Evolutionary conservation across 2,797 vertebrate species (phyloP).

Genomic region (Gymnothorax javanicus): DNA sequence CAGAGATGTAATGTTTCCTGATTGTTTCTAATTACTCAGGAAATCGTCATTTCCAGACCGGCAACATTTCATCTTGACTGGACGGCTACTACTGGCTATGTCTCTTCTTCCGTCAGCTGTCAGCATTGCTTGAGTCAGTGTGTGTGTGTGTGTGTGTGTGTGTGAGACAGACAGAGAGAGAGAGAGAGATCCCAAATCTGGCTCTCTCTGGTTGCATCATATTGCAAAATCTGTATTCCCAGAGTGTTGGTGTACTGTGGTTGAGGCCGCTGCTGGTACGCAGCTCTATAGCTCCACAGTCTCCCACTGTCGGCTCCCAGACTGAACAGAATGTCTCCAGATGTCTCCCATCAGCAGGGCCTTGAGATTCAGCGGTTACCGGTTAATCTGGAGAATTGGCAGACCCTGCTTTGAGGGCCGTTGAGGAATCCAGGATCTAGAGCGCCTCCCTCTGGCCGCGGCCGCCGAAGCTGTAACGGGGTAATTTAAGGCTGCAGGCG

Average conservation of each 20-base stretch:
- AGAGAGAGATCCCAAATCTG: not conserved
- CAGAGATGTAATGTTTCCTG: not conserved
- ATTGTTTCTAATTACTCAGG: not conserved
- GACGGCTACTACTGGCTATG: not conserved
- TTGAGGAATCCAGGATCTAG: not conserved
- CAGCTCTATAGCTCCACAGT: too few species aligned
- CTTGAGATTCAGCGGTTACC: too few species aligned
- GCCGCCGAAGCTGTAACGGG: too few species aligned
- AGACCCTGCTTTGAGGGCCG: not conserved
- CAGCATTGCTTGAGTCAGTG: constrained; percentile 35
- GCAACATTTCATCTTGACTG: not conserved
- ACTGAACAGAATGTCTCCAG: too few species aligned
- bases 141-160: not conserved
- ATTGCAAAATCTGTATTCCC: not conserved
- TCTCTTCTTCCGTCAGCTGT: not conserved
- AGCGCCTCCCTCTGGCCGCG: not conserved
- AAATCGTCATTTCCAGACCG: too few species aligned
- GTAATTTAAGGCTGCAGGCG: not conserved
- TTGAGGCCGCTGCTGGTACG: too few species aligned
- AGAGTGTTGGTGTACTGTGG: too few species aligned
- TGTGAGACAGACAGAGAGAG: not conserved
- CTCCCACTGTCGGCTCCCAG: too few species aligned
- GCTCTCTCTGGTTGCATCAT: not conserved
- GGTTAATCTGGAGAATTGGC: not conserved
- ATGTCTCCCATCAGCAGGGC: too few species aligned